Evolutionary conservation across 2,113 vertebrate genomes (phyloP).

Genomic region (Acinonyx jubatus): DNA sequence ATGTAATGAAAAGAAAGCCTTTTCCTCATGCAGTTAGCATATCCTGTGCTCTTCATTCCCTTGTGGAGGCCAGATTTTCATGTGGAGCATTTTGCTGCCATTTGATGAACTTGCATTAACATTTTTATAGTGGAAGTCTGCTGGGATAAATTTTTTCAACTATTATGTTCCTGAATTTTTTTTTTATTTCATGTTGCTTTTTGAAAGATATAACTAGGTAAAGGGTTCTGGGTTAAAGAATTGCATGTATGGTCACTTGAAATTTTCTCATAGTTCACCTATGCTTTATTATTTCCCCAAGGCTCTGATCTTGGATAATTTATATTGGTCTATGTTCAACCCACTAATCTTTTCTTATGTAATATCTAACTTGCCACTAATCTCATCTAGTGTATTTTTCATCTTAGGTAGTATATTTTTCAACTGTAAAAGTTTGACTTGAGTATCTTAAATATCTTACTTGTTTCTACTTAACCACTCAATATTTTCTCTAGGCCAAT

Average conservation of each 20-base stretch:
- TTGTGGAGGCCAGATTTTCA: not conserved
- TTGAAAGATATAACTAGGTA: not conserved
- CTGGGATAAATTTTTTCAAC: not conserved
- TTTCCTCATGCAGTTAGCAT: not conserved
- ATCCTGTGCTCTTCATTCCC: not conserved
- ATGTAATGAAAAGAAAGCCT: not conserved
- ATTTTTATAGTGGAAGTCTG: not conserved
- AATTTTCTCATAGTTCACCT: not conserved
- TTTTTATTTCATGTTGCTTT: not conserved
- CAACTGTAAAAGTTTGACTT: not conserved
- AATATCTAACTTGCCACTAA: not conserved
- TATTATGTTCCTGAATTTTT: not conserved
- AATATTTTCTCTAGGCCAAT: not conserved
- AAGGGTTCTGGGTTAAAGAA: not conserved
- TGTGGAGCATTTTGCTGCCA: not conserved
- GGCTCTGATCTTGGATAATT: not conserved
- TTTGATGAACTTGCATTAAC: not conserved
- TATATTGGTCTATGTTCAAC: not conserved
- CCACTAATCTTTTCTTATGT: not conserved
- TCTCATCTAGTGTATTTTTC: not conserved
- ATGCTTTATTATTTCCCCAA: not conserved
- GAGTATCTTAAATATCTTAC: not conserved
- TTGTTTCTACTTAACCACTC: not conserved
- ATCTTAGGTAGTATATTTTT: not conserved
- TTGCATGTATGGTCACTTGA: not conserved